Conservation (phyloP, 2,888 invertebrate genomes). For the Auanema sp. region DNA sequence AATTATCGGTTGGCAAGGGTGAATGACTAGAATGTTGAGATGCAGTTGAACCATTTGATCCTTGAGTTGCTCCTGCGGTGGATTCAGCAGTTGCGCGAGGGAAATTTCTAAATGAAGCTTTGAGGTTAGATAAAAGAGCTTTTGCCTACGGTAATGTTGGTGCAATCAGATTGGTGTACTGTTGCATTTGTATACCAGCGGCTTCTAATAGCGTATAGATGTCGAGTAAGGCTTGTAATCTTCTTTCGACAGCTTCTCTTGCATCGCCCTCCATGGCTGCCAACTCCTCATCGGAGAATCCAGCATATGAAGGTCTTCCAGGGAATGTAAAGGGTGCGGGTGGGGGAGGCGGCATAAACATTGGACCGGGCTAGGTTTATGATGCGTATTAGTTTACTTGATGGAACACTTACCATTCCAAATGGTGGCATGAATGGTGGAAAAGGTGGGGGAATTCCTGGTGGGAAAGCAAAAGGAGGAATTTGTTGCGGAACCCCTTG, state of each 20-base stretch:
- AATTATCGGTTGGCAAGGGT: too few relatives aligned
- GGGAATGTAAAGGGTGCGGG: constrained; percentile 57
- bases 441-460: constrained; percentile 9
- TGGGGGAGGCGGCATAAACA: constrained; percentile 63
- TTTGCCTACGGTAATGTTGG: background rate
- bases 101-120: too few relatives aligned
- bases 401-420: background rate
- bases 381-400: background rate
- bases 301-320: constrained; percentile 67
- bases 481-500: background rate
- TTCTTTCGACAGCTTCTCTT: constrained; percentile 83
- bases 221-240: constrained; percentile 82
- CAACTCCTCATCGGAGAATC: constrained; percentile 81
- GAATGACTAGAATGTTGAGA: too few relatives aligned
- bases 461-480: background rate
- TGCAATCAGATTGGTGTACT: constrained; percentile 14
- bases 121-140: constrained; percentile 1
- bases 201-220: constrained; percentile 89
- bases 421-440: constrained; percentile 19
- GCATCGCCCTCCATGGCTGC: constrained; percentile 75
- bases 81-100: background rate
- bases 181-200: constrained; percentile 73
- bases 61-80: background rate
- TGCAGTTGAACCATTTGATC: too few relatives aligned
- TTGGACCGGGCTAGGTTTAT: background rate